Conservation (phyloP, 2,888 invertebrate species). For the Lepidochrysops patricia region DNA sequence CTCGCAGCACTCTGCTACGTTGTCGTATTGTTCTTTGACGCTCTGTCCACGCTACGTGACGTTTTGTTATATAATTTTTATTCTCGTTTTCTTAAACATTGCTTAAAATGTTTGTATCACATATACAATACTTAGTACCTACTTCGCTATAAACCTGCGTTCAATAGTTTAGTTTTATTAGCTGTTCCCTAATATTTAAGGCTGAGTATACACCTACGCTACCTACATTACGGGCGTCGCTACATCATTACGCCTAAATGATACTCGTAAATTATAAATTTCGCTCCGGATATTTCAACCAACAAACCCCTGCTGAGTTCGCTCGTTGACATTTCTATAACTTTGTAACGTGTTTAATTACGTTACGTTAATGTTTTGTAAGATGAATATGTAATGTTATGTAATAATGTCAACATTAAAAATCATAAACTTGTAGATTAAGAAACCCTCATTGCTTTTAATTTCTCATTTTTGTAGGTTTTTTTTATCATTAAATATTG, state of each 20-base stretch:
- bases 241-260: slow-evolving; percentile 13
- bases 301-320: slow-evolving; percentile 6
- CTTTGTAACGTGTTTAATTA: neutral
- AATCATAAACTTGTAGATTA: neutral
- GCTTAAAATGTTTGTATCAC: no score
- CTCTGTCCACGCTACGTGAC: no score
- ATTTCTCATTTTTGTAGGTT: no score
- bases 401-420: neutral
- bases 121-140: no score
- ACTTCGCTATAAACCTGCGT: neutral
- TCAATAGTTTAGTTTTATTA: neutral
- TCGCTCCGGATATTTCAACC: neutral
- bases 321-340: slow-evolving; percentile 2
- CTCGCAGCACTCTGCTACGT: no score
- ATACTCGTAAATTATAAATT: slow-evolving; percentile 13
- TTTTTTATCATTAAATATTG: neutral
- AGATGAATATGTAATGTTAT: neutral
- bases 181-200: neutral
- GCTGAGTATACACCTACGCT: slow-evolving; percentile 5
- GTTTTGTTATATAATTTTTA: no score
- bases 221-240: slow-evolving; percentile 12
- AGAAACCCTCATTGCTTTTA: no score
- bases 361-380: neutral
- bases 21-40: no score
- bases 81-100: no score